phyloP scores from a whole-genome alignment of 2,797 vertebrate species.

The Clamator glandarius region DNA sequence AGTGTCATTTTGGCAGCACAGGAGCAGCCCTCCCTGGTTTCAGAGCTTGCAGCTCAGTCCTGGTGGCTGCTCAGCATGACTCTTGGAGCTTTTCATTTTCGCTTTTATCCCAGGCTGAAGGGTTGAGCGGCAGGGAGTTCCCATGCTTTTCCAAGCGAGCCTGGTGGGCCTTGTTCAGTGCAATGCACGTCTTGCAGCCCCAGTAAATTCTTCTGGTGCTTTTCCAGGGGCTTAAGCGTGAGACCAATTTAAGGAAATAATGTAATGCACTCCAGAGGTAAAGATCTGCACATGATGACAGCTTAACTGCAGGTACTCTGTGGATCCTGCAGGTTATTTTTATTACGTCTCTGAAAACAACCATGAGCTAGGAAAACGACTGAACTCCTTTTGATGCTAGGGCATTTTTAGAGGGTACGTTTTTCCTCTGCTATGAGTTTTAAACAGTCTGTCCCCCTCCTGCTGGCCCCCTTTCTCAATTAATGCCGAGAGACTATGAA shows the following conservation, averaged over 20 bases:
- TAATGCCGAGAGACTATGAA: conserved; percentile 42
- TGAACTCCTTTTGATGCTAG: conserved; percentile 27
- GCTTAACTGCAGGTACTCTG: background rate
- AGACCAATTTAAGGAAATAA: conserved; percentile 1
- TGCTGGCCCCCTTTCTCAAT: background rate
- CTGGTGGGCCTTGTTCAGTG: background rate
- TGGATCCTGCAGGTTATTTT: conserved; percentile 21
- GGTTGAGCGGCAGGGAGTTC: conserved; percentile 5
- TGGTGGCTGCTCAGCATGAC: background rate
- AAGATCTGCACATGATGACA: conserved; percentile 18
- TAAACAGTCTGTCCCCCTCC: background rate
- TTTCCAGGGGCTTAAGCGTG: conserved; percentile 2
- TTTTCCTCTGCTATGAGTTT: background rate
- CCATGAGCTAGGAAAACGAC: background rate
- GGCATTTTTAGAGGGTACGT: background rate
- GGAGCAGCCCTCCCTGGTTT: background rate
- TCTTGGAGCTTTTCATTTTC: background rate
- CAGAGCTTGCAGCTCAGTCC: background rate
- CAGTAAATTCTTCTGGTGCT: conserved; percentile 20
- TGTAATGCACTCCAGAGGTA: background rate
- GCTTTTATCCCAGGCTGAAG: background rate
- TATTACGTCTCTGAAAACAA: conserved; percentile 22
- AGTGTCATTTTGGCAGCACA: rapidly evolving
- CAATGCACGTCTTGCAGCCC: background rate
- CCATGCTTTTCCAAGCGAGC: background rate